Evolutionary conservation across 2,888 invertebrate species (phyloP).

Genomic region (Nemotelus nigrinus): DNA sequence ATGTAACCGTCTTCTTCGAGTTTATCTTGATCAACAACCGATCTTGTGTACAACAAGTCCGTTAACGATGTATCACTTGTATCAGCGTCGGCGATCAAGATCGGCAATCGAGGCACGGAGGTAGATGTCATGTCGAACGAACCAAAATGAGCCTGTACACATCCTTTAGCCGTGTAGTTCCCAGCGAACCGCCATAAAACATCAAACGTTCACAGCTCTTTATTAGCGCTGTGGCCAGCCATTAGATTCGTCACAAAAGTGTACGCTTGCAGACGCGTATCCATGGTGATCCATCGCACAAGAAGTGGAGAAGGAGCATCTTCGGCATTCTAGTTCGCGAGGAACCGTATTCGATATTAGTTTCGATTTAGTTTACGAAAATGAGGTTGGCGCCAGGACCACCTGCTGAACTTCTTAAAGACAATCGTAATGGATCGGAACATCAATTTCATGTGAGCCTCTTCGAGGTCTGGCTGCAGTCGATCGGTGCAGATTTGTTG

Average conservation of each 20-base stretch:
- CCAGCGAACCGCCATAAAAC: constrained; percentile 31
- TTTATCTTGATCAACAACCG: constrained; percentile 34
- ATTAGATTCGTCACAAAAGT: constrained; percentile 29
- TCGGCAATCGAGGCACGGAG: not conserved
- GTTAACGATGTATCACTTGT: constrained; percentile 48
- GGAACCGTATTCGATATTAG: constrained; percentile 24
- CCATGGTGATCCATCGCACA: constrained; percentile 4
- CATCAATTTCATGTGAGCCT: constrained; percentile 37
- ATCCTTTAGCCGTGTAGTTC: constrained; percentile 13
- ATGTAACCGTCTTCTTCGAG: constrained; percentile 7
- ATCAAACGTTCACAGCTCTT: constrained; percentile 44
- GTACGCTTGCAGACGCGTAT: not conserved
- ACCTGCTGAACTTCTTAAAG: constrained; percentile 40
- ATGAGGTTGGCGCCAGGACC: constrained; percentile 45
- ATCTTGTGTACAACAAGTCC: constrained; percentile 49
- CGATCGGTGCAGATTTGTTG: not conserved
- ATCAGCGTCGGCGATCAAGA: constrained; percentile 45
- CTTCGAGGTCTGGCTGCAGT: constrained; percentile 11
- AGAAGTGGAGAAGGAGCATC: not conserved
- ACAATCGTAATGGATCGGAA: constrained; percentile 41
- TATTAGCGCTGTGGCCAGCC: constrained; percentile 28
- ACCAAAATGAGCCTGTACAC: constrained; percentile 27
- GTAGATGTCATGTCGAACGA: constrained; percentile 2
- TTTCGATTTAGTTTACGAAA: constrained; percentile 37
- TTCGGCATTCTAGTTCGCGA: constrained; percentile 2